A percentile compares a stretch with the other conserved stretches of the same genome.
These are phyloP conservation scores for Cheilosia urbana DNA, from an alignment of 2,888 invertebrate genomes.

Conservation along the genomic window DNA sequence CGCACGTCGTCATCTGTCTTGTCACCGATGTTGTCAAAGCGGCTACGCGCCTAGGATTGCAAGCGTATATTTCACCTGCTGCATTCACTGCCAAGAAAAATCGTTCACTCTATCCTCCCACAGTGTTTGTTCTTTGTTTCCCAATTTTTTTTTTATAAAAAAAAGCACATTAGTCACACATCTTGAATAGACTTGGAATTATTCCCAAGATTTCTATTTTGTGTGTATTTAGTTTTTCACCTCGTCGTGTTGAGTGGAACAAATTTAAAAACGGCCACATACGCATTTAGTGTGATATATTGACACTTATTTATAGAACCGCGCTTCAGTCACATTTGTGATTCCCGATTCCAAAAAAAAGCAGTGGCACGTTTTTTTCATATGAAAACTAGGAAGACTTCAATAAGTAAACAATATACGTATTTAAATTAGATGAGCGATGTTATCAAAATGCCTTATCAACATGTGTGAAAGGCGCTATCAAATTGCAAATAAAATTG, in stretches of 20 bases:
- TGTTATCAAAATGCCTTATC: conserved; percentile 62
- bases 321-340: conserved; percentile 14
- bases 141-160: neutral
- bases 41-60: conserved; percentile 38
- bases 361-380: neutral
- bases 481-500: conserved; percentile 54
- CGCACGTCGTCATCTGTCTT: conserved; percentile 38
- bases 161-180: conserved; percentile 56
- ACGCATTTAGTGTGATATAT: conserved; percentile 3
- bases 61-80: conserved; percentile 52
- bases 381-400: neutral
- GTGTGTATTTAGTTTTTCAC: conserved; percentile 36
- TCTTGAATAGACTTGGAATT: conserved; percentile 66
- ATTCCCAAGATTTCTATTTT: conserved; percentile 38
- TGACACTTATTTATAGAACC: conserved; percentile 51
- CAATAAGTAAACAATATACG: neutral
- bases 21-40: conserved; percentile 28
- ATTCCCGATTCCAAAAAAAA: conserved; percentile 25
- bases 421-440: conserved; percentile 4
- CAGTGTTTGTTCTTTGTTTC: conserved; percentile 26
- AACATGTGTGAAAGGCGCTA: conserved; percentile 25
- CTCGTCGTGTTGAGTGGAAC: conserved; percentile 41
- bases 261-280: conserved; percentile 22
- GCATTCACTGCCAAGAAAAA: conserved; percentile 59
- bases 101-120: conserved; percentile 40